phyloP scores from a whole-genome alignment of 2,797 vertebrate genomes.

The Chelmon rostratus region DNA sequence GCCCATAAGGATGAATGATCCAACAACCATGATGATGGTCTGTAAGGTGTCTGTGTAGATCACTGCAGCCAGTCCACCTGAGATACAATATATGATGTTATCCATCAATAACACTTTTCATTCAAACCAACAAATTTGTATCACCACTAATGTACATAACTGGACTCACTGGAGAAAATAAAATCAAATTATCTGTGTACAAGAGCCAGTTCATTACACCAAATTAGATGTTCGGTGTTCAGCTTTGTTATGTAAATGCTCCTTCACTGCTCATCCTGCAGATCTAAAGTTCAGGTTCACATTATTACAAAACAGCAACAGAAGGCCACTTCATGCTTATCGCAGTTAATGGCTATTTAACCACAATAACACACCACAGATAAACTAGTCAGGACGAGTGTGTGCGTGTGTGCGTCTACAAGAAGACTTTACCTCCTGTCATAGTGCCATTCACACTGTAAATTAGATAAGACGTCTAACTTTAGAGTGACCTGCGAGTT shows the following conservation, averaged over 20 bases:
- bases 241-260: constrained; percentile 15
- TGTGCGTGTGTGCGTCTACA: neutral
- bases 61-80: constrained; percentile 95
- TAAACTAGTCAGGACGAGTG: constrained; percentile 33
- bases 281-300: constrained; percentile 30
- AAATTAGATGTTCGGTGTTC: neutral
- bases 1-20: constrained; percentile 93
- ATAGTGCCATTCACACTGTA: constrained; percentile 1
- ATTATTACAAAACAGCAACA: constrained; percentile 53
- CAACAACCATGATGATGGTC: constrained; percentile 94
- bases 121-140: neutral
- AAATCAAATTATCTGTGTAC: neutral
- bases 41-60: constrained; percentile 98
- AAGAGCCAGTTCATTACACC: neutral
- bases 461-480: constrained; percentile 55
- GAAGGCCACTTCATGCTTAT: constrained; percentile 69
- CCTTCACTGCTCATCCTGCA: constrained; percentile 7
- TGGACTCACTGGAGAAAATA: neutral
- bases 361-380: constrained; percentile 60
- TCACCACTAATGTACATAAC: neutral
- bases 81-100: constrained; percentile 12
- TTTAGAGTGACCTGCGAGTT: constrained; percentile 9
- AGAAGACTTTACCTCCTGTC: constrained; percentile 73
- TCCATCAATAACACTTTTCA: neutral
- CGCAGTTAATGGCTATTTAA: constrained; percentile 66